Evolutionary conservation across 2,113 vertebrate genomes (phyloP), one percentile per base, ranked within the genome.

Genomic region (Sapayoa aenigma): DNA sequence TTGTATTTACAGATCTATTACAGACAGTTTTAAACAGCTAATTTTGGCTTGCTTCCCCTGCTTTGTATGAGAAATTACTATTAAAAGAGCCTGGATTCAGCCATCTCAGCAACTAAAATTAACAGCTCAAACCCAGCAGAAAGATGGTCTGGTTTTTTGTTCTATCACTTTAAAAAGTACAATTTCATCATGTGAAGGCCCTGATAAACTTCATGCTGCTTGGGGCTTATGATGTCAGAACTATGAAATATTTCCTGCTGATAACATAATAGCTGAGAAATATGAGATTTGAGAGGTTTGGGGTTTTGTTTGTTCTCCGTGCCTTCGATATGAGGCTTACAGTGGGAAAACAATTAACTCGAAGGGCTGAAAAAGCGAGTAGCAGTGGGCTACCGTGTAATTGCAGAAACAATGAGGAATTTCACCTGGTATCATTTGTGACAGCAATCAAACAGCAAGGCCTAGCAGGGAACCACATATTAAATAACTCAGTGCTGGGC

Each of bases 221-320:
- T 18, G 2, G 95, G 87, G 95, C 50, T 93, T 68, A 76, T 89
- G 93, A 95, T 96, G 91, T 94, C 95, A 95, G 89, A 94, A 84
- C 71, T 89, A 94, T 93, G 84, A 91, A 95, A 94, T 78, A 84
- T 66, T 95, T 82, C 94, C 95, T 42, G 94, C 94, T 96, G 94
- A 72, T 92, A 94, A 91, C 77, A 92, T 92, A 90, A 94, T 93
- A 96, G 95, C 91, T 89, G 96, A 96, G 96, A 96, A 96, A 84
- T 72, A 78, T 2, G 81, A 92, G 60, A 80, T 95, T 74, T 37
- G 46, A 49, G 75, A 55, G 53, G 5, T 90, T 59, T 50, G 80
- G 56, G 41, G 0, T 11, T 94, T 87, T 75, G 42, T 91, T 75
- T 65, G 53, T 44, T 68, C 58, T 67, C 7, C 6, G 28, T 37